Evolutionary conservation across 2,888 invertebrate species (phyloP).

Genomic region (Hedychridium roseum): DNA sequence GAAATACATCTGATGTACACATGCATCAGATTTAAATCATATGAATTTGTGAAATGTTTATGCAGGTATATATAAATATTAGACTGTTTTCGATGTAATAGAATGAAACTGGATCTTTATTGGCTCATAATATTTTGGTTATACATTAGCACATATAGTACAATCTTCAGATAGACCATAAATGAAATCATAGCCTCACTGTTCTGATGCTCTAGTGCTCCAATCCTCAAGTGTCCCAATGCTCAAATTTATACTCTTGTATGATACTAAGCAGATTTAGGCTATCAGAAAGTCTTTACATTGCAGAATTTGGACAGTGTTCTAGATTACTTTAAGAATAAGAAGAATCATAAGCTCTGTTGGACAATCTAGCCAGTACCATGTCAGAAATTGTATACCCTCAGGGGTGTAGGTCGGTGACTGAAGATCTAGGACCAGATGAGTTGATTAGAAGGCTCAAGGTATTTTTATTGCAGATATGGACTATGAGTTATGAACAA

Average conservation of each 20-base stretch:
- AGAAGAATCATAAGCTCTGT: constrained; percentile 27
- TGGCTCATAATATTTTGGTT: not conserved
- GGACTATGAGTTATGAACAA: no score
- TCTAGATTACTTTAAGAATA: constrained; percentile 49
- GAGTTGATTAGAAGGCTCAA: constrained; percentile 94
- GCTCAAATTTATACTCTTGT: no score
- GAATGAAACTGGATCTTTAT: no score
- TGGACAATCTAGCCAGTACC: constrained; percentile 50
- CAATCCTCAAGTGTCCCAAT: no score
- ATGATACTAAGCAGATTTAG: no score
- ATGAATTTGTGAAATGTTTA: no score
- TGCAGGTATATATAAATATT: no score
- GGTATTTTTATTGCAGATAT: constrained; percentile 72
- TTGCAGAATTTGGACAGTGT: constrained; percentile 61
- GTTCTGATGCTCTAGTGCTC: no score
- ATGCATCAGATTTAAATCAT: not conserved
- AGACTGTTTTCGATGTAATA: no score
- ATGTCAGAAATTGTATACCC: constrained; percentile 94
- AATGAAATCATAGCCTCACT: no score
- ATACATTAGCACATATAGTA: no score
- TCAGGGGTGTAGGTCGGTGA: constrained; percentile 91
- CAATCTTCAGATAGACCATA: no score
- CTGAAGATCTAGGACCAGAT: constrained; percentile 94
- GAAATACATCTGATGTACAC: not conserved
- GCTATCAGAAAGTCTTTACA: constrained; percentile 1